Evolutionary conservation across 92 coral and sea anemone species (phyloP), one percentile per base, ranked within the genome.

Genomic region (Paragorgia papillata): DNA sequence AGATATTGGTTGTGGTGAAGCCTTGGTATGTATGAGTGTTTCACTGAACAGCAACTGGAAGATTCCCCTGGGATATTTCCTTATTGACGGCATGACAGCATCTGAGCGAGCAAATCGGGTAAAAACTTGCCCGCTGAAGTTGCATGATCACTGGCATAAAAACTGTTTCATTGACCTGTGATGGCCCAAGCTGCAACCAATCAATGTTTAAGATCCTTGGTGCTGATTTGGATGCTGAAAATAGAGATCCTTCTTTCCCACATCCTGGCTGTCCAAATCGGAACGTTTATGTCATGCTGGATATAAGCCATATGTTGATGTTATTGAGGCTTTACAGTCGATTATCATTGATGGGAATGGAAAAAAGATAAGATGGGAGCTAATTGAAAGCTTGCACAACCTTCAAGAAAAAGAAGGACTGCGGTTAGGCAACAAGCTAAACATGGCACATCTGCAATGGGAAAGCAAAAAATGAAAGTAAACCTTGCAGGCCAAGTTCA

Each of bases 131-230:
- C 22, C 44, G 1, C 58, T 18, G 1, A 69, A 69, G 21, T 21
- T 43, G 10, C 20, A 34, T 30, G 76, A 69, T 69, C n/a, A 30
- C 25, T 5, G 76, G 76, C 0, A 39, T 68, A 7, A 44, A 41
- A 9, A 39, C 56, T 15, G 75, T 44, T 0, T 41, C 57, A 0
- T 10, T 68, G 20, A 68, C 75, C 20, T 68, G 75, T 12, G 75
- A 46, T 68, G 75, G 57, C 43, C 75, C 75, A 4, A 1, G 18
- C 18, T 14, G 28, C 56, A 26, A 68, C 30, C 32, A 21, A 43
- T 57, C 75, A 22, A 75, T 75, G 80, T 17, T 75, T 8, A 56
- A 33, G 33, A 41, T 26, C 1, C 80, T 75, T 4, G 69, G 80
- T 7, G 80, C 80, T 1, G 31, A 2, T 0, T 17, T 75, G 33